phyloP scores from a whole-genome alignment of 2,113 vertebrate species.

The Charadrius vociferus region DNA sequence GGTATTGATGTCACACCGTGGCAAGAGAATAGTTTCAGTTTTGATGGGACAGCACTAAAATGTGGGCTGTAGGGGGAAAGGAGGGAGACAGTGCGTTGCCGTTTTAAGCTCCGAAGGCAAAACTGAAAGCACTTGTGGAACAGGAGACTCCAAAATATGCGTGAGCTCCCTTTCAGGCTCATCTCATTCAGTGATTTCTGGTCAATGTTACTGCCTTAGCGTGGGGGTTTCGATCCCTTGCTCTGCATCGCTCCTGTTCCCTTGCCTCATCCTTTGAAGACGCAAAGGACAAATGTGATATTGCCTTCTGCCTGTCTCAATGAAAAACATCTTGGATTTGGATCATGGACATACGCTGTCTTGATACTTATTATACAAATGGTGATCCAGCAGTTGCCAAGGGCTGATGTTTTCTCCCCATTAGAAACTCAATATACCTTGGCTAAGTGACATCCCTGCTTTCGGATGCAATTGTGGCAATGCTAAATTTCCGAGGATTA shows the following conservation, averaged over 20 bases:
- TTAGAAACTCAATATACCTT: background rate
- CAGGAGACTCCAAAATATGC: background rate
- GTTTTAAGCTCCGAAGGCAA: background rate
- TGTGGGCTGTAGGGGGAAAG: background rate
- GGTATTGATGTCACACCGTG: background rate
- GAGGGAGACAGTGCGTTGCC: background rate
- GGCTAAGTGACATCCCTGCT: background rate
- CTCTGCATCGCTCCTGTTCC: background rate
- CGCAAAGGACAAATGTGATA: background rate
- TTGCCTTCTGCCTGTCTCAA: background rate
- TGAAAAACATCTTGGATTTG: background rate
- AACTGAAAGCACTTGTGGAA: background rate
- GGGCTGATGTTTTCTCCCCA: background rate
- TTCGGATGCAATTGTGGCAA: background rate
- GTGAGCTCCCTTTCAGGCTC: background rate
- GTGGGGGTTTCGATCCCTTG: background rate
- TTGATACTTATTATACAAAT: background rate
- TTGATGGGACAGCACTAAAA: constrained; percentile 1
- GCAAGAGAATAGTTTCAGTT: background rate
- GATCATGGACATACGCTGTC: background rate
- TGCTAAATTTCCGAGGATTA: background rate
- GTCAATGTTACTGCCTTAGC: background rate
- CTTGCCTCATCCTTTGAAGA: background rate
- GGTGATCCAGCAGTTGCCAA: background rate
- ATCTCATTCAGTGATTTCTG: background rate